A percentile compares a stretch with the other conserved stretches of the same genome.
These are phyloP conservation scores for Phaethon lepturus DNA, from an alignment of 2,113 vertebrate species.

Conservation along the genomic window DNA sequence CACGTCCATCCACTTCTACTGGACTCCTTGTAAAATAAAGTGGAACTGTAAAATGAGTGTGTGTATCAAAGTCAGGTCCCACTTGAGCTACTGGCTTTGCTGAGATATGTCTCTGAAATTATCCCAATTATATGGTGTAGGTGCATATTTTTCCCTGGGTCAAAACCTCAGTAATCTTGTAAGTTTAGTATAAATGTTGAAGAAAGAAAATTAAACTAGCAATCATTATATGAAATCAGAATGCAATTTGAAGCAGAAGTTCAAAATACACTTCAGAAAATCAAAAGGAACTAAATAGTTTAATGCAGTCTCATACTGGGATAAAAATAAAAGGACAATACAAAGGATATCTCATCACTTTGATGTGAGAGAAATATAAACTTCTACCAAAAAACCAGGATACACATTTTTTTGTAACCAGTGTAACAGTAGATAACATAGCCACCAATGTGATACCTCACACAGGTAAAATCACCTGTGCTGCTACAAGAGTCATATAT, in stretches of 20 bases:
- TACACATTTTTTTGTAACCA: neutral
- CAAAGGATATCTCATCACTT: constrained; percentile 25
- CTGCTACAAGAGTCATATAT: neutral
- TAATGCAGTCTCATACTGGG: neutral
- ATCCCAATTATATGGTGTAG: neutral
- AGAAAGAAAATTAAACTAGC: neutral
- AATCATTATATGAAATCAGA: constrained; percentile 6
- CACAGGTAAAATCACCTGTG: neutral
- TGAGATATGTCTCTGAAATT: neutral
- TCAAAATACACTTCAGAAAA: constrained; percentile 28
- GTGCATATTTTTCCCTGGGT: neutral
- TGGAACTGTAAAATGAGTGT: neutral
- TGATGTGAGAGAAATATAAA: neutral
- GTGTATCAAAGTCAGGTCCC: neutral
- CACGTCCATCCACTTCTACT: neutral
- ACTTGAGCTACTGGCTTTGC: neutral
- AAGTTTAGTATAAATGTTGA: neutral
- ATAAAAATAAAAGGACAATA: constrained; percentile 42
- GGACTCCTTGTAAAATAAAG: neutral
- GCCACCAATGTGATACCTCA: neutral
- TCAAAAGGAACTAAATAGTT: neutral
- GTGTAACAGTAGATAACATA: neutral
- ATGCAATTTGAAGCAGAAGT: neutral
- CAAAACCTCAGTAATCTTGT: neutral
- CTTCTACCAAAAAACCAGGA: neutral